Base-by-base conservation (phyloP, 1,140 invertebrate species). In the Teleogryllus occipitalis region DNA sequence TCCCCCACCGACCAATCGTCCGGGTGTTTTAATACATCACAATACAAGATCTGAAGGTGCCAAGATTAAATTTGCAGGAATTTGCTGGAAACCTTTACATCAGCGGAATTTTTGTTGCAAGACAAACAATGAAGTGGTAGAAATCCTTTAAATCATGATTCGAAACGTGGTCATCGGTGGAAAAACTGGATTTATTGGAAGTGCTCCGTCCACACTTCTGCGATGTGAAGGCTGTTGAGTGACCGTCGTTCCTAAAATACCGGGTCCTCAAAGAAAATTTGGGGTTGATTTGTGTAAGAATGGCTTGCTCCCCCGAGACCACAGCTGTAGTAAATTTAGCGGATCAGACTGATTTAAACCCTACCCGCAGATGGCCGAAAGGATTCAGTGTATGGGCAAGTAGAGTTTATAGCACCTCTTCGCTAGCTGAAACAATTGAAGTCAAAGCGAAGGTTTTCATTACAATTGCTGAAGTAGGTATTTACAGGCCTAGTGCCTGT, bases 311-410 rank as follows among this genome's bases (percentile, higher is more conserved):
- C 8, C 83, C 88, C 76, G 86, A 89, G 73, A 92, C 92, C 6
- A 89, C 86, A 75, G 93, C 94, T 39, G 96, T 98, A 7, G 91
- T 98, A 0, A 98, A 96, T 86, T 87, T 97, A 80, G 93, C 96
- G 47, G 97, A 97, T 18, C 94, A 97, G 86, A 97, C 98, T 89
- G 91, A 97, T 74, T 89, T 99, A 79, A 93, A 98, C 87, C 92
- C 94, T 12, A 89, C 87, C 1, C 90, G 92, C 84, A 87, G 91
- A 72, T 98, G 96, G 96, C 95, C 92, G 8, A 87, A 91, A 8
- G 92, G 91, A 0, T 97, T 97, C 83, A 93, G 94, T 87, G 93
- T 98, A 0, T 92, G 90, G 86, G 92, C 93, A 80, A 98, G 96
- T 80, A 87, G 97, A 82, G 89, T 98, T 0, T 92, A 93, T 81